Conservation (phyloP, 2,113 vertebrate genomes). For the Microcebus griseorufus region DNA sequence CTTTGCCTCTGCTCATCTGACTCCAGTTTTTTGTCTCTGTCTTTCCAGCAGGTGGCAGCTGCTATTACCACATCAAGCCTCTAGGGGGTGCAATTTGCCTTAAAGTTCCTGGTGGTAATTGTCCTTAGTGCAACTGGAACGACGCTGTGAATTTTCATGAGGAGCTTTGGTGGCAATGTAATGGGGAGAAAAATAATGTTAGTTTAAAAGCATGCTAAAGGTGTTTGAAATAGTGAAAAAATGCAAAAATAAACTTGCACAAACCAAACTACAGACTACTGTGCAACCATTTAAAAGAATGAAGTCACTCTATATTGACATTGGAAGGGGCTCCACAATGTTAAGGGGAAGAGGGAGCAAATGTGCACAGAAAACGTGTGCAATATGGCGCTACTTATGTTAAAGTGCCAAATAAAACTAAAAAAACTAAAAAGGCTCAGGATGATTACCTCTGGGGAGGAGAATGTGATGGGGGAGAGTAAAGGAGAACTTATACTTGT, state of each 20-base stretch:
- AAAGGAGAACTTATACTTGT: constrained; percentile 32
- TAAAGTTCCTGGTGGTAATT: constrained; percentile 61
- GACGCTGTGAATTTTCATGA: constrained; percentile 40
- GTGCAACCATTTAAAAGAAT: constrained; percentile 61
- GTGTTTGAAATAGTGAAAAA: constrained; percentile 50
- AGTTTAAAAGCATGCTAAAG: constrained; percentile 30
- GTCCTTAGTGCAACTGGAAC: background rate
- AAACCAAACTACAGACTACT: constrained; percentile 50
- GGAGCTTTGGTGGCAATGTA: background rate
- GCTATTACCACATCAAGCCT: constrained; percentile 44
- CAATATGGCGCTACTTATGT: background rate
- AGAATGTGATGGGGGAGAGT: background rate
- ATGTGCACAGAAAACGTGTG: constrained; percentile 44
- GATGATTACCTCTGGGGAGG: constrained; percentile 18
- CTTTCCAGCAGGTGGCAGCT: background rate
- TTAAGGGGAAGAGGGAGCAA: background rate
- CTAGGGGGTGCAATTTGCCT: constrained; percentile 71
- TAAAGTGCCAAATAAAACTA: constrained; percentile 45
- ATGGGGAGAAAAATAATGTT: background rate
- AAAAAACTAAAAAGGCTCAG: background rate
- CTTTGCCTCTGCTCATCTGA: background rate
- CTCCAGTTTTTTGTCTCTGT: background rate
- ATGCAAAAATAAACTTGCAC: constrained; percentile 27
- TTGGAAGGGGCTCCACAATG: background rate
- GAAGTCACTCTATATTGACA: background rate